Conservation (phyloP, 2,888 invertebrate genomes). For the Drosophila monieri region DNA sequence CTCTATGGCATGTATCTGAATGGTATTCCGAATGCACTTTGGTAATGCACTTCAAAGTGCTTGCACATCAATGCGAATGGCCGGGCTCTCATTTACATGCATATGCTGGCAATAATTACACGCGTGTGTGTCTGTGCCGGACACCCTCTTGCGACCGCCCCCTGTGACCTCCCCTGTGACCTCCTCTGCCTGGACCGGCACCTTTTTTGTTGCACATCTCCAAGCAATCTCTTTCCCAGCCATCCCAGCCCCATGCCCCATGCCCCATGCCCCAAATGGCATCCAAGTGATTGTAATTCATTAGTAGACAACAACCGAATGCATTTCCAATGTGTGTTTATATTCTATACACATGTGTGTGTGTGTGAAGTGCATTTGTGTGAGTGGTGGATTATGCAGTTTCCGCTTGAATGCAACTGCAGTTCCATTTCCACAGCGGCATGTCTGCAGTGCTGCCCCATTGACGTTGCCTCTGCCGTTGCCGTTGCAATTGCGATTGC, state of each 20-base stretch:
- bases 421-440: constrained; percentile 37
- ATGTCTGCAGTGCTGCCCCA: neutral
- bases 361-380: constrained; percentile 20
- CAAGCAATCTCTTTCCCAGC: constrained; percentile 37
- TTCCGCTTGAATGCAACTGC: constrained; percentile 77
- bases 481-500: constrained; percentile 29
- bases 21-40: constrained; percentile 62
- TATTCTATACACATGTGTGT: neutral
- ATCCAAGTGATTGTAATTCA: constrained; percentile 79
- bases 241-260: constrained; percentile 3
- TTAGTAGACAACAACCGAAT: constrained; percentile 78
- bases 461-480: neutral
- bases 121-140: constrained; percentile 23
- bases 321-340: constrained; percentile 68
- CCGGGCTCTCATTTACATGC: constrained; percentile 43
- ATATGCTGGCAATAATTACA: constrained; percentile 70
- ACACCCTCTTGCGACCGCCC: constrained; percentile 4
- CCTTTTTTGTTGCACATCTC: constrained; percentile 2
- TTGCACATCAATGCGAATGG: constrained; percentile 68
- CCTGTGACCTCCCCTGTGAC: neutral
- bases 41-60: constrained; percentile 80
- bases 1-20: neutral
- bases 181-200: neutral
- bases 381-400: constrained; percentile 73
- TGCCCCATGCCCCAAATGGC: constrained; percentile 15